Conservation (phyloP, 2,797 vertebrate genomes). For the Dendrocincla tyrannina region DNA sequence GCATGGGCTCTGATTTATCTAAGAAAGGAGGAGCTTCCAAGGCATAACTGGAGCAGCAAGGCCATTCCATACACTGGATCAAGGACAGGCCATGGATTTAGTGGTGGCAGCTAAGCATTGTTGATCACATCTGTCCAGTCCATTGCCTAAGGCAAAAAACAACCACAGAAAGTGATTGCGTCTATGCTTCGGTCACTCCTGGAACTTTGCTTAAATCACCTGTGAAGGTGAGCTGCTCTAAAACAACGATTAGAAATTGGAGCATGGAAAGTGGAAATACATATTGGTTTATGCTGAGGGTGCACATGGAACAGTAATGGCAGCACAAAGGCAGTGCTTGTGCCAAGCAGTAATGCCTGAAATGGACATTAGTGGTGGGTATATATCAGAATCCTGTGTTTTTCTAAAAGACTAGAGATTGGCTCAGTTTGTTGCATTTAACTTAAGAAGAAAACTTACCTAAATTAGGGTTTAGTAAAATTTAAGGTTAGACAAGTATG, state of each 20-base stretch:
- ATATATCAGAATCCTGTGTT: neutral
- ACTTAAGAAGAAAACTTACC: neutral
- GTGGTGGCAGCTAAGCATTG: neutral
- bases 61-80: neutral
- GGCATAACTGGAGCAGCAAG: neutral
- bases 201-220: neutral
- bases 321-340: neutral
- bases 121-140: neutral
- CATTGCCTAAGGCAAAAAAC: neutral
- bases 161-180: neutral
- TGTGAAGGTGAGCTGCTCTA: neutral
- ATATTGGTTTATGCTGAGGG: neutral
- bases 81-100: neutral
- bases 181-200: rapidly evolving
- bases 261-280: neutral
- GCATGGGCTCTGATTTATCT: neutral
- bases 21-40: neutral
- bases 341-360: neutral
- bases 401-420: neutral
- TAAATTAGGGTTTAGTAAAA: neutral
- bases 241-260: neutral
- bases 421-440: neutral
- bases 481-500: neutral
- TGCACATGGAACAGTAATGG: neutral
- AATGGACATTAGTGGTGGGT: rapidly evolving